A percentile compares a stretch with the other conserved stretches of the same genome.
Evolutionary conservation across 2,888 invertebrate genomes (phyloP).

Genomic region (Xanthostigma xanthostigma): DNA sequence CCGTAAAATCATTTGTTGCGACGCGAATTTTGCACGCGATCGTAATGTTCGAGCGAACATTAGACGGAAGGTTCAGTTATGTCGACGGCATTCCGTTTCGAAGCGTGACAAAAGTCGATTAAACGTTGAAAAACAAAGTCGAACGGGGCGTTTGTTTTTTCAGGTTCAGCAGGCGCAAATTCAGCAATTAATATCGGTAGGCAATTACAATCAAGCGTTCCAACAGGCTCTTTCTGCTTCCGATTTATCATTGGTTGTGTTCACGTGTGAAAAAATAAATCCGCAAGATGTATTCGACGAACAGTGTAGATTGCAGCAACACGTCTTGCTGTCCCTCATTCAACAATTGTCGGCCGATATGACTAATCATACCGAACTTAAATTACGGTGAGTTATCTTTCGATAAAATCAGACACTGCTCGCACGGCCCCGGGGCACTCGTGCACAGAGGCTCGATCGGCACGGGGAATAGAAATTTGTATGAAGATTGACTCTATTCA

Average conservation of each 20-base stretch:
- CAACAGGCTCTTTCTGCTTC: constrained; percentile 80
- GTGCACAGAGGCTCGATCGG: too few relatives aligned
- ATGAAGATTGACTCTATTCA: too few relatives aligned
- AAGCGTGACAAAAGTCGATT: too few relatives aligned
- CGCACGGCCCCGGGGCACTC: too few relatives aligned
- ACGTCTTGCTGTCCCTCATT: constrained; percentile 80
- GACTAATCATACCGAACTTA: constrained; percentile 65
- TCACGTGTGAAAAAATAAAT: constrained; percentile 73
- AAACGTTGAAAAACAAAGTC: too few relatives aligned
- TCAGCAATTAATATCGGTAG: constrained; percentile 47
- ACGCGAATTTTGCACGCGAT: background rate
- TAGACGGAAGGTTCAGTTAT: too few relatives aligned
- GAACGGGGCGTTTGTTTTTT: constrained; percentile 1
- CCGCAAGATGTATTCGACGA: constrained; percentile 61
- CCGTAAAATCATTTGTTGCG: background rate
- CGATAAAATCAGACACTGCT: background rate
- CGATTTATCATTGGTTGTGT: constrained; percentile 74
- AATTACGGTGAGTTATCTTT: constrained; percentile 46
- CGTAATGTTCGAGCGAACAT: too few relatives aligned
- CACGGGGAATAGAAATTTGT: too few relatives aligned
- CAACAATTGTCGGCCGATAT: constrained; percentile 89
- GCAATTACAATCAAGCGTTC: constrained; percentile 77
- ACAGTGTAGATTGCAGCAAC: constrained; percentile 67
- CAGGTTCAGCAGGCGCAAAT: constrained; percentile 52
- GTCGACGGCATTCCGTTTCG: too few relatives aligned